Evolutionary conservation across 1,140 invertebrate species (phyloP), one percentile per base, ranked within the genome.

Genomic region (Calliopsis andreniformis): DNA sequence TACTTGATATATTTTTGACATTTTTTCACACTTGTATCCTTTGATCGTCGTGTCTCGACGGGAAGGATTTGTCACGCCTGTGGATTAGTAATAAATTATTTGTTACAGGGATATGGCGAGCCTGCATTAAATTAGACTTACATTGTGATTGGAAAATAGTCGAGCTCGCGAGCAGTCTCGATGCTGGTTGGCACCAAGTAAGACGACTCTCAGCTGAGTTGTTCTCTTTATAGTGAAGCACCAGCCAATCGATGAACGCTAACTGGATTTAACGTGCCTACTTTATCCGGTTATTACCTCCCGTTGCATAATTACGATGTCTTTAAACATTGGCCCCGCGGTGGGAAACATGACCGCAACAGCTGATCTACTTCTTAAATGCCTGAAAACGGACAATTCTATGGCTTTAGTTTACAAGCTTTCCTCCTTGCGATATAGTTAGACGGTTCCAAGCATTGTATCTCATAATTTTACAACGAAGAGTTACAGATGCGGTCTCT

Each of bases 151-250:
- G n/a, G 28, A 25, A n/a, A 30, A 12, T 8, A 10, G 23, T 28
- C n/a, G 3, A 3, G 32, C 23, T 10, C 42, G 25, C 10, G 39
- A 35, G 7, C 35, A 25, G 23, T 42, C 18, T 51, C 51, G 55
- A 69, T 72, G 76, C 69, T 42, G 55, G 42, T 16, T 42, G 56
- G 70, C 76, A 75, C 76, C 35, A 59, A 78, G 35, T 78, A 72
- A 69, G 73, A 76, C 66, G 39, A 51, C 45, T 35, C 35, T 53
- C 35, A 39, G 18, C 25, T 10, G 45, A 35, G 61, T 59, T 14
- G 14, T 35, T 35, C 28, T 35, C 76, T 59, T 76, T 79, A 76
- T 76, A 79, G 58, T 30, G 78, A 79, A 79, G 78, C 78, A 79
- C 72, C 43, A 28, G 45, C 23, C 6, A 28, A 62, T 78, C 45